Conservation (phyloP, 2,888 invertebrate genomes). For the Mythimna vitellina region DNA sequence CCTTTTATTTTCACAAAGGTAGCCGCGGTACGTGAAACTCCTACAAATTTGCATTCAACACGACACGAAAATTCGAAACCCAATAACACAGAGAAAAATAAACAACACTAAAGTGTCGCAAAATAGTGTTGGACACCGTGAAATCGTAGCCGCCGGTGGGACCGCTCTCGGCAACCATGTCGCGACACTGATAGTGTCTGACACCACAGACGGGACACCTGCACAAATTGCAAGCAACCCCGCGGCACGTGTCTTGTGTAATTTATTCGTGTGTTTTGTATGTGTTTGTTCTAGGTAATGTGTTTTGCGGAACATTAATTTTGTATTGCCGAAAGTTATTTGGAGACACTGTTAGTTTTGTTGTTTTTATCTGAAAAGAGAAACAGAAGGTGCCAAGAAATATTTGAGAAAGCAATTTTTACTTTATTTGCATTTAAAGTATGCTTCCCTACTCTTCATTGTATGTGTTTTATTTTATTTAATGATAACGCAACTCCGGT, state of each 20-base stretch:
- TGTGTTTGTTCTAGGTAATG: conserved; percentile 49
- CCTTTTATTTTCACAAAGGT: conserved; percentile 58
- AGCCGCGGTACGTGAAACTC: conserved; percentile 59
- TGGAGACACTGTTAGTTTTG: conserved; percentile 3
- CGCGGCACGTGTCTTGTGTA: conserved; percentile 59
- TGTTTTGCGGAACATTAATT: conserved; percentile 48
- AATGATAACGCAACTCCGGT: too few species aligned
- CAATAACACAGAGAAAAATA: conserved; percentile 72
- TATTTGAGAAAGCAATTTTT: neutral
- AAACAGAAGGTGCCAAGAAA: neutral
- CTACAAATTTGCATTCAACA: conserved; percentile 71
- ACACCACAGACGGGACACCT: conserved; percentile 67
- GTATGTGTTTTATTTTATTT: too few species aligned
- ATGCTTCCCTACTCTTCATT: too few species aligned
- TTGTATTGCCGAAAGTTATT: conserved; percentile 34
- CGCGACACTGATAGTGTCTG: conserved; percentile 72
- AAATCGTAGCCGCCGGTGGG: conserved; percentile 67
- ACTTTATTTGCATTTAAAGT: neutral
- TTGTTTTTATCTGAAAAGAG: neutral
- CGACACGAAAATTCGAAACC: conserved; percentile 71
- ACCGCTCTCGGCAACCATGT: conserved; percentile 60
- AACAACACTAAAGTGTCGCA: conserved; percentile 69
- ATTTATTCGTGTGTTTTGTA: conserved; percentile 59
- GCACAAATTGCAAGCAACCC: conserved; percentile 71
- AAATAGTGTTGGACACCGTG: conserved; percentile 67